Evolutionary conservation across 2,797 vertebrate genomes (phyloP).

Genomic region (Eulemur mongoz): DNA sequence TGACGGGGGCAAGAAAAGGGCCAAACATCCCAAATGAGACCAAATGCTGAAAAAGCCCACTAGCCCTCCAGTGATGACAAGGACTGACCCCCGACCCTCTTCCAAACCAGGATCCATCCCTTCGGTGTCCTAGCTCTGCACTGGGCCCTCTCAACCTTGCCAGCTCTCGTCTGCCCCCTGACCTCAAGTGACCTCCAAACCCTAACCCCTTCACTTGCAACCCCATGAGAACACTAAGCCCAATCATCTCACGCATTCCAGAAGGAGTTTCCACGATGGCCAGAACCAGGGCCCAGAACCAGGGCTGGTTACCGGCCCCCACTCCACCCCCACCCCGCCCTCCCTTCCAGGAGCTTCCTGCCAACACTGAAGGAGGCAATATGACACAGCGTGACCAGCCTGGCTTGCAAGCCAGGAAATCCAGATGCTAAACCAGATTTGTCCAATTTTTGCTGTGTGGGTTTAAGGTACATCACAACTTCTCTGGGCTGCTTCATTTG

Average conservation of each 20-base stretch:
- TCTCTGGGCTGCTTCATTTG: neutral
- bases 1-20: no score
- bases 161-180: neutral
- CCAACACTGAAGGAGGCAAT: neutral
- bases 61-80: neutral
- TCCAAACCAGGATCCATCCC: neutral
- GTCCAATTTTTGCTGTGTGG: neutral
- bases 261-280: neutral
- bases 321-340: neutral
- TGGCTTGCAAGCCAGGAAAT: neutral
- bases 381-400: neutral
- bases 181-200: neutral
- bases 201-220: neutral
- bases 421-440: neutral
- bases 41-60: neutral
- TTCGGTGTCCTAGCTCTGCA: neutral
- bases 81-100: neutral
- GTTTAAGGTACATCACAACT: neutral
- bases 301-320: no score
- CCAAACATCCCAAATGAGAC: neutral
- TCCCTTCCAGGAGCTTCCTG: neutral
- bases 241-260: neutral
- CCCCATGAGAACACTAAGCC: neutral
- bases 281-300: neutral
- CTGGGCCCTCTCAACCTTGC: neutral